Evolutionary conservation across 2,888 invertebrate species (phyloP).

Genomic region (Lepetodrilus schrolli): DNA sequence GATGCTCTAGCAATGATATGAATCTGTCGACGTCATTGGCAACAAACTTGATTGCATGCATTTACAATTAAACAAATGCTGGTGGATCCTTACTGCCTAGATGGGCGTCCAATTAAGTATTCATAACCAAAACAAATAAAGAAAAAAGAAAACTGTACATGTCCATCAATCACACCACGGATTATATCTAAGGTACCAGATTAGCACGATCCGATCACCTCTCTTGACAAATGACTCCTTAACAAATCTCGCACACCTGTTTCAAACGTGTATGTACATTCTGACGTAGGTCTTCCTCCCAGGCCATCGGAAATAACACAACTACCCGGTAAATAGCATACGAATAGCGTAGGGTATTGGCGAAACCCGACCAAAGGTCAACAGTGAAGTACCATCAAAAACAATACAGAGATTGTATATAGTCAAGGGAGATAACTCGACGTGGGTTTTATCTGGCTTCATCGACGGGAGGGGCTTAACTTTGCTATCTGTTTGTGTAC

Average conservation of each 20-base stretch:
- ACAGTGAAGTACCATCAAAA: conserved; percentile 11
- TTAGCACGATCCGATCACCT: background rate
- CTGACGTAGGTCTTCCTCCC: background rate
- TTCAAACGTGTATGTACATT: background rate
- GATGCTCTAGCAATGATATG: too few relatives aligned
- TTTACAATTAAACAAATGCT: too few relatives aligned
- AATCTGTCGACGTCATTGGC: too few relatives aligned
- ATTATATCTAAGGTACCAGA: background rate
- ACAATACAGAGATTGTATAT: conserved; percentile 9
- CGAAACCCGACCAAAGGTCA: background rate
- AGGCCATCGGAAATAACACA: background rate
- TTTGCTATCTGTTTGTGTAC: background rate
- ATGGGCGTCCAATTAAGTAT: background rate
- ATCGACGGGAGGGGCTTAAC: background rate
- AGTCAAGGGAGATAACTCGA: conserved; percentile 19
- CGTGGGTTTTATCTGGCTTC: background rate
- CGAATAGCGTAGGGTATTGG: background rate
- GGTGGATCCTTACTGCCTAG: too few relatives aligned
- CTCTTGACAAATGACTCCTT: background rate
- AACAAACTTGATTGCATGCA: too few relatives aligned
- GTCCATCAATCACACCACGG: background rate
- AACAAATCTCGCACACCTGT: conserved; percentile 10
- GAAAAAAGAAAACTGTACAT: background rate
- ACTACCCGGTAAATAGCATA: conserved; percentile 5
- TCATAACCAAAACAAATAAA: background rate